These are phyloP conservation scores for Helicoverpa assulta DNA, from an alignment of 2,888 invertebrate genomes.

Conservation along the genomic window DNA sequence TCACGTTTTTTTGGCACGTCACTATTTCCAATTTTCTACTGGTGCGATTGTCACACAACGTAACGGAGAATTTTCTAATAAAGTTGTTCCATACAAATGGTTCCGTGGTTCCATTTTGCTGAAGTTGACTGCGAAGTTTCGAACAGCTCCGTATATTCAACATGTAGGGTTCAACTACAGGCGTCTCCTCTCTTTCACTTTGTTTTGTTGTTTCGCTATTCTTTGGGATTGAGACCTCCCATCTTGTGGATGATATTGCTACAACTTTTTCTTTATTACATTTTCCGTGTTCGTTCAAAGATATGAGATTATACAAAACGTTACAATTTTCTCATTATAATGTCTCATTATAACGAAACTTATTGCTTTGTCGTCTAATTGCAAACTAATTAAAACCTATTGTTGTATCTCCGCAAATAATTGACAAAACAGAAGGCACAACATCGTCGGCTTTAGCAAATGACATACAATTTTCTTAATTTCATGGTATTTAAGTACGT, in stretches of 20 bases:
- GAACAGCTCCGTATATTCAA: constrained; percentile 37
- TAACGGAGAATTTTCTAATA: constrained; percentile 63
- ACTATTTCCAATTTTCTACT: constrained; percentile 72
- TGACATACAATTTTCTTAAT: constrained; percentile 43
- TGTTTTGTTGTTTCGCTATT: constrained; percentile 33
- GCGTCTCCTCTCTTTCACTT: constrained; percentile 36
- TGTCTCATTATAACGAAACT: constrained; percentile 7
- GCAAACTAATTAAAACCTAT: constrained; percentile 29
- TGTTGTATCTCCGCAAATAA: constrained; percentile 29
- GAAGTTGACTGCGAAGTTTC: constrained; percentile 42
- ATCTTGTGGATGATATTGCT: constrained; percentile 19
- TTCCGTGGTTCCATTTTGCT: constrained; percentile 54
- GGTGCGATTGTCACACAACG: constrained; percentile 61
- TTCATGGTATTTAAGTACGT: constrained; percentile 57
- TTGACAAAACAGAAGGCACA: constrained; percentile 19
- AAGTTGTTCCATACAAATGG: constrained; percentile 64
- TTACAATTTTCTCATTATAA: constrained; percentile 4
- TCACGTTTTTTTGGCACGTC: constrained; percentile 62
- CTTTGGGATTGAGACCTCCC: constrained; percentile 5
- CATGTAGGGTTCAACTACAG: constrained; percentile 36
- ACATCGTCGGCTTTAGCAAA: constrained; percentile 19
- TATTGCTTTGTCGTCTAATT: constrained; percentile 1
- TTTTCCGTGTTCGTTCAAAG: constrained; percentile 3
- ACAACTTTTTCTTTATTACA: constrained; percentile 13
- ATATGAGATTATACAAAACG: constrained; percentile 1